These are phyloP conservation scores for Morpho deidamia DNA, from an alignment of 2,888 invertebrate species.

Conservation along the genomic window DNA sequence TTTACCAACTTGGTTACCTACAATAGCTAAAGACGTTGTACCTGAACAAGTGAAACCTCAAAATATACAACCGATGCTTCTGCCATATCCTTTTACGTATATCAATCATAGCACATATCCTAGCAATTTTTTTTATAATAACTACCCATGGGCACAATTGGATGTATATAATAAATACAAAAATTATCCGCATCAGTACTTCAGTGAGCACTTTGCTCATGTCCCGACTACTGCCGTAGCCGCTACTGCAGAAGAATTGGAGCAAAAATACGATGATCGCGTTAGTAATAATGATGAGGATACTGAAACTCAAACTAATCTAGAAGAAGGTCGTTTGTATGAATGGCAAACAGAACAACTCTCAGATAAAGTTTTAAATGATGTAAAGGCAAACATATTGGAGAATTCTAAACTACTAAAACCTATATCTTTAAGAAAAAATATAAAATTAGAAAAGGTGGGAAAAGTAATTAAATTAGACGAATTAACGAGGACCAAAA, in stretches of 20 bases:
- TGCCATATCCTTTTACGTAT: slow-evolving; percentile 51
- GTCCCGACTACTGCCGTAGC: slow-evolving; percentile 27
- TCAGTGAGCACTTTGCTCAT: slow-evolving; percentile 23
- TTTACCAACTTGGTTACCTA: slow-evolving; percentile 22
- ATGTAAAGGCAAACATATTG: slow-evolving; percentile 50
- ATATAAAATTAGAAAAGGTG: slow-evolving; percentile 52
- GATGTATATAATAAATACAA: slow-evolving; percentile 30
- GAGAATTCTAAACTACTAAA: slow-evolving; percentile 41
- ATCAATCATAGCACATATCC: slow-evolving; percentile 36
- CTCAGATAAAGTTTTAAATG: slow-evolving; percentile 45
- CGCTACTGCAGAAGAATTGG: slow-evolving; percentile 29
- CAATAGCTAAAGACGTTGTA: slow-evolving; percentile 20
- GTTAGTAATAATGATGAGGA: slow-evolving; percentile 17
- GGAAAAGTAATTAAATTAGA: slow-evolving; percentile 52
- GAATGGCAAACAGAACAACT: slow-evolving; percentile 55
- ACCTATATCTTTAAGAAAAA: slow-evolving; percentile 46
- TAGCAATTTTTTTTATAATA: slow-evolving; percentile 27
- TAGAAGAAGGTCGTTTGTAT: slow-evolving; percentile 11
- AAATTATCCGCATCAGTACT: slow-evolving; percentile 28
- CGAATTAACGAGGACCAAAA: slow-evolving; percentile 40
- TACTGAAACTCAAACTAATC: slow-evolving; percentile 15
- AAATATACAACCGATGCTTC: slow-evolving; percentile 31
- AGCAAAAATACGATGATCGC: slow-evolving; percentile 25
- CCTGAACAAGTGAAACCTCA: slow-evolving; percentile 26
- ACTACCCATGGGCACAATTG: slow-evolving; percentile 35